These are phyloP conservation scores for Cossypha polioptera DNA, from an alignment of 2,797 vertebrate species.

Conservation along the genomic window DNA sequence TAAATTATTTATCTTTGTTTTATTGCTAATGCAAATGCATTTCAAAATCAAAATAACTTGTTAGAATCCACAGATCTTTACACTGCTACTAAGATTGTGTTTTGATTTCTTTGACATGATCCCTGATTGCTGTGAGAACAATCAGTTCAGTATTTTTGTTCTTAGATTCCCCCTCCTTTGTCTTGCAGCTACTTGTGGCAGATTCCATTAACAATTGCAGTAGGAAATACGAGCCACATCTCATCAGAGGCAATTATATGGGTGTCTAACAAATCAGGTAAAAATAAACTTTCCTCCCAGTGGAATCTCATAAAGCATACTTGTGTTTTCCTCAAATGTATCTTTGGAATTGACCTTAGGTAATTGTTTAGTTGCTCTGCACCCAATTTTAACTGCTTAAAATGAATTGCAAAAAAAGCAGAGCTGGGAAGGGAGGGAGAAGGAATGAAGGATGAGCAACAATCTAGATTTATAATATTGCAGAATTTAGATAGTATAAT, in stretches of 20 bases:
- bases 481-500: constrained; percentile 21
- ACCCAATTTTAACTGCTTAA: constrained; percentile 38
- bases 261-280: constrained; percentile 97
- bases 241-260: constrained; percentile 91
- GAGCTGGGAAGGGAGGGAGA: constrained; percentile 53
- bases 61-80: constrained; percentile 54
- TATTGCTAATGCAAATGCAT: constrained; percentile 48
- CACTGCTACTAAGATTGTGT: constrained; percentile 52
- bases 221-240: constrained; percentile 89
- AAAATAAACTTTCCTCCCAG: constrained; percentile 71
- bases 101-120: constrained; percentile 63
- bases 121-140: constrained; percentile 69
- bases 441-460: constrained; percentile 8
- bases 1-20: constrained; percentile 44
- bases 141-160: constrained; percentile 69
- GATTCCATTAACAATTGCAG: constrained; percentile 90
- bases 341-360: constrained; percentile 58
- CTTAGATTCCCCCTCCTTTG: constrained; percentile 75
- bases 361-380: constrained; percentile 67
- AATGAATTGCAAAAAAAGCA: constrained; percentile 38
- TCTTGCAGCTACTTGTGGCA: constrained; percentile 92
- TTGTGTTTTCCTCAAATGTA: constrained; percentile 69
- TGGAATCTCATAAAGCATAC: constrained; percentile 67
- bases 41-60: constrained; percentile 53
- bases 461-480: not conserved